These are phyloP conservation scores for Myodes glareolus DNA, from an alignment of 2,113 vertebrate species.

Conservation along the genomic window DNA sequence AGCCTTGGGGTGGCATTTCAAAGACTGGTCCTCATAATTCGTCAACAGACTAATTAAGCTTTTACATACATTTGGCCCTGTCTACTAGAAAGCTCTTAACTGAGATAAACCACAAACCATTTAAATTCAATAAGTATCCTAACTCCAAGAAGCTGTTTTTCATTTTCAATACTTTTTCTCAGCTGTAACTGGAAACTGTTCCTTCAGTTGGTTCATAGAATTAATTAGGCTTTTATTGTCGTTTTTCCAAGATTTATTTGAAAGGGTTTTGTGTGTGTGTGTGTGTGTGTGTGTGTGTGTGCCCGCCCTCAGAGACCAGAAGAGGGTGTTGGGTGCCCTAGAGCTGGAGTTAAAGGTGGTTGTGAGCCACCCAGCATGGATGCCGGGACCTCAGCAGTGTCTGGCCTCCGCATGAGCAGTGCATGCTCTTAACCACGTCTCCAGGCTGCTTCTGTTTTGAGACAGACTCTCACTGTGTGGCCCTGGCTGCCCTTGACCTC, in stretches of 20 bases:
- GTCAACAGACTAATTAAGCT: constrained; percentile 9
- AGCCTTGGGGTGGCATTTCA: neutral
- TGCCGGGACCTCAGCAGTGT: neutral
- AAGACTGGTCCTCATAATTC: neutral
- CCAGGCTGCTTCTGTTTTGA: neutral
- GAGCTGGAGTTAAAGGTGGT: neutral
- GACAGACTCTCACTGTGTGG: neutral
- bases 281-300: accelerated
- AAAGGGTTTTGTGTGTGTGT: too few relatives aligned
- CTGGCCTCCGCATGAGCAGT: neutral
- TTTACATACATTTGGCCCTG: constrained; percentile 62
- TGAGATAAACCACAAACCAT: constrained; percentile 74
- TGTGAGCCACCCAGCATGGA: neutral
- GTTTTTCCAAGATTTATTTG: neutral
- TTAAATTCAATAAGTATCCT: constrained; percentile 58
- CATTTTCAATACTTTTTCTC: neutral
- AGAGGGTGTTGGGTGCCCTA: neutral
- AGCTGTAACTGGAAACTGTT: neutral
- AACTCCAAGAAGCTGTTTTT: neutral
- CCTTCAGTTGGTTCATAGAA: neutral
- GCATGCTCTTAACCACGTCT: neutral
- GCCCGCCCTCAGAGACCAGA: neutral
- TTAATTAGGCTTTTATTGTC: neutral
- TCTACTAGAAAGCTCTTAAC: constrained; percentile 78
- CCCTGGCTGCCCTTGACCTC: neutral